Conservation (phyloP, 1,140 invertebrate species). For the Delia radicum region DNA sequence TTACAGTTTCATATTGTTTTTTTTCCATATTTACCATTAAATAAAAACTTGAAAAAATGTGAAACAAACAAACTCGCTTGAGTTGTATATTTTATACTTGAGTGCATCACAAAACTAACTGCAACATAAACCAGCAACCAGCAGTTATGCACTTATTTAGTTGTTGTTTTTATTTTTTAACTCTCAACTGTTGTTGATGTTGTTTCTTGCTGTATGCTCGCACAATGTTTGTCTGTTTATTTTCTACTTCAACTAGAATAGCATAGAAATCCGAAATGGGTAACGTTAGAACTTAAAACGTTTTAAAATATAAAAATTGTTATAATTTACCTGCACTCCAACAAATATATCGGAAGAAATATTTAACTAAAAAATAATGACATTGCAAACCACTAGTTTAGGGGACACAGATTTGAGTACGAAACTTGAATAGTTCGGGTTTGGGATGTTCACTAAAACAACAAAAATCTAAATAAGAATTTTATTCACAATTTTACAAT, state of each 20-base stretch:
- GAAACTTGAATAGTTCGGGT: too few species aligned
- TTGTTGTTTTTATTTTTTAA: neutral
- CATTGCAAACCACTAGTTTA: too few species aligned
- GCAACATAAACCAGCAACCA: neutral
- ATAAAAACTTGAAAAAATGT: neutral
- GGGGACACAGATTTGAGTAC: too few species aligned
- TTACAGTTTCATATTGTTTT: neutral
- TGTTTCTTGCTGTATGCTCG: neutral
- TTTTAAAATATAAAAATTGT: too few species aligned
- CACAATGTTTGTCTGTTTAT: constrained; percentile 11
- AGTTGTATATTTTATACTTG: constrained; percentile 21
- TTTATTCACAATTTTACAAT: too few species aligned
- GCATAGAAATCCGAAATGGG: neutral
- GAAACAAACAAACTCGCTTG: constrained; percentile 9
- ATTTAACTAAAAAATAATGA: too few species aligned
- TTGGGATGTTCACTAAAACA: too few species aligned
- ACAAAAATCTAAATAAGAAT: too few species aligned
- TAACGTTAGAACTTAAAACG: too few species aligned
- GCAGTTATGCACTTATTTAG: neutral
- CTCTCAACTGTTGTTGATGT: neutral
- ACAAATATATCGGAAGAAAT: too few species aligned
- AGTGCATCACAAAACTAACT: constrained; percentile 15
- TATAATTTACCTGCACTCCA: too few species aligned
- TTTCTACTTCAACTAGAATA: constrained; percentile 5
- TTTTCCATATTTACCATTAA: neutral